These are phyloP conservation scores for Cariama cristata DNA, from an alignment of 2,113 vertebrate species.

Conservation along the genomic window DNA sequence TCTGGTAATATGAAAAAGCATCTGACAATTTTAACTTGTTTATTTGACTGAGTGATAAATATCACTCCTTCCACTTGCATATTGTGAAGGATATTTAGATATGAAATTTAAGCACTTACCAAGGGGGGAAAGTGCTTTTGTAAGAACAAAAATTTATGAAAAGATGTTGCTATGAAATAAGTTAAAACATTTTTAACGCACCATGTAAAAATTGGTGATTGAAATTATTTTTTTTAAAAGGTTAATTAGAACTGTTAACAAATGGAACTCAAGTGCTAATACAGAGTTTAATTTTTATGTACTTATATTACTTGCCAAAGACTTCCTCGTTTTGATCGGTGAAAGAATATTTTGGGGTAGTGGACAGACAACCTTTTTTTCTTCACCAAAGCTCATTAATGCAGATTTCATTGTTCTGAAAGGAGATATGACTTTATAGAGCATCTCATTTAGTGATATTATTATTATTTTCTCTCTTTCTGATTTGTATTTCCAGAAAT, in stretches of 20 bases:
- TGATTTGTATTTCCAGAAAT: neutral
- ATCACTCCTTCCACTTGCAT: neutral
- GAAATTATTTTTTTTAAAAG: neutral
- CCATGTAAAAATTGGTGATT: neutral
- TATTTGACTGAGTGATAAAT: neutral
- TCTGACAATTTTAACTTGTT: neutral
- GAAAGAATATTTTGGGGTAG: neutral
- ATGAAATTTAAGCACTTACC: neutral
- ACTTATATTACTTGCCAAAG: neutral
- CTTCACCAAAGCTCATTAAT: neutral
- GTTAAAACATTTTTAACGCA: neutral
- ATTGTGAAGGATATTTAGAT: neutral
- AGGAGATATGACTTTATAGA: neutral
- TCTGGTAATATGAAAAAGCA: neutral
- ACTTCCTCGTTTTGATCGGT: neutral
- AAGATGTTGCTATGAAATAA: neutral
- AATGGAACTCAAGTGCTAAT: neutral
- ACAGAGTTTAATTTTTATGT: neutral
- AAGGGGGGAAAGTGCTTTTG: neutral
- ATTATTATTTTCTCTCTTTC: neutral
- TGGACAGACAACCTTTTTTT: neutral
- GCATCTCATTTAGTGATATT: neutral
- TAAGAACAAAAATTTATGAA: neutral
- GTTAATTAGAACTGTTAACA: neutral
- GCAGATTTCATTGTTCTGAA: neutral